phyloP scores from a whole-genome alignment of 2,888 invertebrate species.

The Lasioglossum leucozonium region DNA sequence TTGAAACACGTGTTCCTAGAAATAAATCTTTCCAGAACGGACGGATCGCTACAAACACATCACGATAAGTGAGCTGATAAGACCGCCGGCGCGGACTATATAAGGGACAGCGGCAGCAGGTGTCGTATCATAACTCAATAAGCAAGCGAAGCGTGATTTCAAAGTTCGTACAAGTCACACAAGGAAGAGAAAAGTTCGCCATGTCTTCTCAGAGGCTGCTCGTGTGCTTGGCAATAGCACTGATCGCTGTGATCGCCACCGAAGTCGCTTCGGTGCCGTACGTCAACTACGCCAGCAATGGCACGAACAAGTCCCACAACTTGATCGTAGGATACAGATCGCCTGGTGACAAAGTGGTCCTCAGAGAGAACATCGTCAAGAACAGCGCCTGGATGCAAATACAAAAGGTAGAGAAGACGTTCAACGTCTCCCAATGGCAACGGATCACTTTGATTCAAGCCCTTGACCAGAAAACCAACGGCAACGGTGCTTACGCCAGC shows the following conservation, averaged over 20 bases:
- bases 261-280: conserved; percentile 28
- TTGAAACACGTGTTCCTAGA: conserved; percentile 46
- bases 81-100: conserved; percentile 48
- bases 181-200: conserved; percentile 7
- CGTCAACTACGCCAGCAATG: conserved; percentile 33
- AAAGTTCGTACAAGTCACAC: neutral
- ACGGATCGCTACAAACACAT: conserved; percentile 8
- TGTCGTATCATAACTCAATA: conserved; percentile 16
- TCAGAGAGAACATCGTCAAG: conserved; percentile 70
- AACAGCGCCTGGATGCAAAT: conserved; percentile 74
- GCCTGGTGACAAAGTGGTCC: conserved; percentile 69
- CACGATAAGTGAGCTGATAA: conserved; percentile 64
- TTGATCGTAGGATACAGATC: conserved; percentile 72
- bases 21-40: conserved; percentile 56
- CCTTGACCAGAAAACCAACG: conserved; percentile 83
- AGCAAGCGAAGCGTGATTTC: neutral
- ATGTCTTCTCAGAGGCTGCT: conserved; percentile 48
- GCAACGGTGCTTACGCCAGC: conserved; percentile 84
- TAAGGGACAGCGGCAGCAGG: conserved; percentile 31
- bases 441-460: conserved; percentile 82
- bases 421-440: conserved; percentile 63
- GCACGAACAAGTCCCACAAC: conserved; percentile 67
- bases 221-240: conserved; percentile 31
- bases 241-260: conserved; percentile 28
- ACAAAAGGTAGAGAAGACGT: conserved; percentile 69